Percentiles rank a stretch among this genome's conserved stretches.
Evolutionary conservation across 1,140 invertebrate species (phyloP).

Genomic region (Neomicropteryx cornuta): DNA sequence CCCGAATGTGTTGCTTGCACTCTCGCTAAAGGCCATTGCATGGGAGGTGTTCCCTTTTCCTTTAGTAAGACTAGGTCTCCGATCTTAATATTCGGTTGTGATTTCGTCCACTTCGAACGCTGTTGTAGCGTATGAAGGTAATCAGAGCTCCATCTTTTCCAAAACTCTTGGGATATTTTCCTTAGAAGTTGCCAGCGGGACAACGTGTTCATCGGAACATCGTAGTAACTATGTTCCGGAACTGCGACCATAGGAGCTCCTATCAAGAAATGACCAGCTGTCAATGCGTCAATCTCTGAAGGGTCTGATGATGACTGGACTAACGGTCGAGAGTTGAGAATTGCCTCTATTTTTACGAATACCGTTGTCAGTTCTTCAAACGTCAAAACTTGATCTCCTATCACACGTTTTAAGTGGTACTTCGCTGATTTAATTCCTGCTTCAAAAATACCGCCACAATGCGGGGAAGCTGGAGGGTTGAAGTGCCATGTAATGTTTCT

Average conservation of each 20-base stretch:
- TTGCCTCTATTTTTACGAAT: slow-evolving; percentile 12
- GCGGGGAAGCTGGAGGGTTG: slow-evolving; percentile 10
- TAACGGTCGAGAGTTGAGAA: slow-evolving; percentile 12
- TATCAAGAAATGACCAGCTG: slow-evolving; percentile 10
- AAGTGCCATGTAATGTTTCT: slow-evolving; percentile 12
- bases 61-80: background rate
- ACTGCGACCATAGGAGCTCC: slow-evolving; percentile 5
- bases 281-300: slow-evolving; percentile 2
- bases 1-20: slow-evolving; percentile 10
- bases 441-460: slow-evolving; percentile 11
- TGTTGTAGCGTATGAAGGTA: background rate
- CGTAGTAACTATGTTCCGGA: background rate
- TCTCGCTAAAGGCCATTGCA: slow-evolving; percentile 15
- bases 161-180: slow-evolving; percentile 18
- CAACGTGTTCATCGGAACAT: background rate
- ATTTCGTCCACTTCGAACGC: background rate
- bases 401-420: slow-evolving; percentile 10
- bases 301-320: slow-evolving; percentile 8
- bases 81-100: background rate
- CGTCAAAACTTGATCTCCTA: slow-evolving; percentile 10
- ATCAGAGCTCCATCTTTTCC: slow-evolving; percentile 14
- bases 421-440: slow-evolving; percentile 10
- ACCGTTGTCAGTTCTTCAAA: slow-evolving; percentile 13
- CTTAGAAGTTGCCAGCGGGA: slow-evolving; percentile 6
- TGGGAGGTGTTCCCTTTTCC: slow-evolving; percentile 6